Base-by-base conservation (phyloP, 2,113 vertebrate species). In the Australoheros scitulus region DNA sequence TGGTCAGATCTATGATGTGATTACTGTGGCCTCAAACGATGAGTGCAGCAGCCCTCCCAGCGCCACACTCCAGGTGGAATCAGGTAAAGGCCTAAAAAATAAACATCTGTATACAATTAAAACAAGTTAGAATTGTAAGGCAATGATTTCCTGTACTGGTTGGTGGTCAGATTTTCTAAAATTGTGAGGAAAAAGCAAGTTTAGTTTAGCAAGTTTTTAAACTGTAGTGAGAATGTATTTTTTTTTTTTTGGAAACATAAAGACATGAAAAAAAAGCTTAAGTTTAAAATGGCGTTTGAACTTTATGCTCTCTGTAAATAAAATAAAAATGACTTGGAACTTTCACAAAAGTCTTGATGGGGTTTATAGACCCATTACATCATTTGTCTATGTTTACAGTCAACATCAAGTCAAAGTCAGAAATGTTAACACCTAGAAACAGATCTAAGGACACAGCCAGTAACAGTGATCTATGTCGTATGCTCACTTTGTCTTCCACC, bases 11-110 rank as follows among this genome's bases (percentile, higher is more conserved):
- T 96, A 95, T 82, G 36, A 56, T 3, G 81, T 94, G 55, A 82
- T 17, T 6, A 58, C 93, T 13, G 77, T 91, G 65, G 95, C 95
- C 9, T 92, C 90, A 8, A 89, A 94, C 52, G 70, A 61, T 1
- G 18, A 79, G 2, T 96, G 96, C 61, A 87, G 77, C 83, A 95
- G 94, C 79, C 84, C 43, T 3, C 85, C 85, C 5, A 95, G 94
- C 76, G 4, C 36, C 47, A 56, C 14, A 0, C 2, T 90, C 56
- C 78, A 92, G 41, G 47, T 95, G 15, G 63, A 89, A 56, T 95
- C 96, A 83, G 95, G 96, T 96, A 76, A 89, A 60, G 9, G 43
- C 4, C 15, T 29, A 55, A 14, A 38, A 50, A 18, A 82, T 36
- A 68, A 38, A 82, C 4, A 26, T 3, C 0, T 18, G 26, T 15